phyloP scores from a whole-genome alignment of 2,797 vertebrate genomes.

The Neostethus bicornis region DNA sequence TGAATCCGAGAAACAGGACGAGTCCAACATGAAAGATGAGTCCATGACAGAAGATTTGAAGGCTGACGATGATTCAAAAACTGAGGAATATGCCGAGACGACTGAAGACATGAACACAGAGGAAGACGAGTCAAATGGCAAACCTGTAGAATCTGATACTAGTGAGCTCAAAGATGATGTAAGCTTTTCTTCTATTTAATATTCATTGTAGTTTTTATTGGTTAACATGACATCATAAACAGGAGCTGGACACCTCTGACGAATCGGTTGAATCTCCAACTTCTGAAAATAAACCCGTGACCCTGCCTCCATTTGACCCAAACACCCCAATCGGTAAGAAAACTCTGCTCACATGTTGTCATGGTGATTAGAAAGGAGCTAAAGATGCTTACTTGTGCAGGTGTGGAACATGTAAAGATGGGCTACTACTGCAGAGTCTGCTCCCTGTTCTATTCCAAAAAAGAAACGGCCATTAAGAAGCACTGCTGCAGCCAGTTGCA shows the following conservation, averaged over 20 bases:
- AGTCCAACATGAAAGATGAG: too few species aligned
- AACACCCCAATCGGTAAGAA: constrained; percentile 88
- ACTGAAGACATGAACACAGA: not conserved
- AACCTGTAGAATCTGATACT: constrained; percentile 13
- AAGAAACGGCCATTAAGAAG: constrained; percentile 91
- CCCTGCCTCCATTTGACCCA: constrained; percentile 87
- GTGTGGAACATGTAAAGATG: constrained; percentile 94
- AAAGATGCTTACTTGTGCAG: constrained; percentile 70
- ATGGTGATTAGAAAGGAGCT: too few species aligned
- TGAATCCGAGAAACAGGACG: too few species aligned
- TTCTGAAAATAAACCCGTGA: constrained; percentile 57
- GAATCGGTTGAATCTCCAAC: constrained; percentile 21
- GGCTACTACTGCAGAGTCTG: constrained; percentile 97
- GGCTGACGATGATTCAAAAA: too few species aligned
- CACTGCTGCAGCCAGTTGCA: constrained; percentile 95
- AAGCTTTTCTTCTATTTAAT: not conserved
- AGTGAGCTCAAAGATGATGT: constrained; percentile 14
- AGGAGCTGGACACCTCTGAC: not conserved
- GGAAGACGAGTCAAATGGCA: not conserved
- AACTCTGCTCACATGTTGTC: too few species aligned
- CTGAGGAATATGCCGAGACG: too few species aligned
- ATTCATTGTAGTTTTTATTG: too few species aligned
- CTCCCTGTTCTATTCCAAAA: constrained; percentile 96
- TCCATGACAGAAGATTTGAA: too few species aligned
- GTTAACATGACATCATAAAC: not conserved